These are phyloP conservation scores for Phymanthus crucifer DNA, from an alignment of 92 coral and sea anemone species.

Conservation along the genomic window DNA sequence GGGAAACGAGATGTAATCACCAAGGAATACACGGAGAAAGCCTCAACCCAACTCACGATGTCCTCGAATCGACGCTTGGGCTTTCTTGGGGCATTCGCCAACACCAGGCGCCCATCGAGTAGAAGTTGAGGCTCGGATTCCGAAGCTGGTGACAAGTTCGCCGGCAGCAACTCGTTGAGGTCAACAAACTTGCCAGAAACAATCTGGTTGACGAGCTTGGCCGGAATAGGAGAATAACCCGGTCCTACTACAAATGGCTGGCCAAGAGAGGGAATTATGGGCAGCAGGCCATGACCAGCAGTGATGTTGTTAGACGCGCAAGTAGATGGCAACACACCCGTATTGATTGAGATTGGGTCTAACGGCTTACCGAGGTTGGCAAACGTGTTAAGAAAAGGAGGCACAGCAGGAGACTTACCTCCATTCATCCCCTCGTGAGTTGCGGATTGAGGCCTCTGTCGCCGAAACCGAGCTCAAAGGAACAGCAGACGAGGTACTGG, in stretches of 20 bases:
- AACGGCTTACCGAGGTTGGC: background rate
- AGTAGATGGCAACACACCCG: background rate
- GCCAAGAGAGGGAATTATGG: background rate
- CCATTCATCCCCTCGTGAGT: background rate
- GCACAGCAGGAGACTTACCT: background rate
- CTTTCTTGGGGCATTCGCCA: slow-evolving; percentile 24
- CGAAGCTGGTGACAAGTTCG: background rate
- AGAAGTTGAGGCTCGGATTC: slow-evolving; percentile 37
- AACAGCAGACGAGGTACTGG: background rate
- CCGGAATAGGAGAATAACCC: too few relatives aligned
- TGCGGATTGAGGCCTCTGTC: background rate
- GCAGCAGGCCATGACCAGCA: background rate
- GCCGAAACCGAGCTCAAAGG: background rate
- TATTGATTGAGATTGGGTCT: background rate
- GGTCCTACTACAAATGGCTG: background rate
- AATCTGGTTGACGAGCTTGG: background rate
- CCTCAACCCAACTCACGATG: too few relatives aligned
- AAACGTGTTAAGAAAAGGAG: background rate
- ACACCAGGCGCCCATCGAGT: slow-evolving; percentile 33
- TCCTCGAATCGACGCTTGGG: slow-evolving; percentile 27
- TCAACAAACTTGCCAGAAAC: background rate
- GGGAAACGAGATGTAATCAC: slow-evolving; percentile 31
- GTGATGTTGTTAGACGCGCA: background rate
- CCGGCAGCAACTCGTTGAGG: slow-evolving; percentile 7
- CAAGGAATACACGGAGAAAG: slow-evolving; percentile 21